These are phyloP conservation scores for Poecilia velifera DNA, from an alignment of 2,797 vertebrate genomes.

Conservation along the genomic window DNA sequence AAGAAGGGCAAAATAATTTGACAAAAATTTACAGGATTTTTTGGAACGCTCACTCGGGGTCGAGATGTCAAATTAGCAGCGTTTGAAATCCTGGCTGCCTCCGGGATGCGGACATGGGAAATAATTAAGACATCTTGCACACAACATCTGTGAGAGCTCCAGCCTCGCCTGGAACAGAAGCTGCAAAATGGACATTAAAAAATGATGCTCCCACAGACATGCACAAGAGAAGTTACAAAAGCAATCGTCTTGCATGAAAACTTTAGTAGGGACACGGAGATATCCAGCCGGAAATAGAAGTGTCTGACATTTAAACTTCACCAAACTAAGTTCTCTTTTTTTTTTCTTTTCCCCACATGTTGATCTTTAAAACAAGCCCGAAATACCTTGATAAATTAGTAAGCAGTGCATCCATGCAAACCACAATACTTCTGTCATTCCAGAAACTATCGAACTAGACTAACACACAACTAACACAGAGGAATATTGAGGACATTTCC, in stretches of 20 bases:
- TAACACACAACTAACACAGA: not conserved
- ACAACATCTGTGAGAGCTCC: slow-evolving; percentile 39
- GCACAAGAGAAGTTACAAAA: slow-evolving; percentile 15
- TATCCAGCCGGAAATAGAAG: not conserved
- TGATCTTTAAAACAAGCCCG: not conserved
- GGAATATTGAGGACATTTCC: not conserved
- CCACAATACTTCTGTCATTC: not conserved
- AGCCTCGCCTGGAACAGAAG: slow-evolving; percentile 15
- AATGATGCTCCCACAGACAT: slow-evolving; percentile 35
- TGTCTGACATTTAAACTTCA: not conserved
- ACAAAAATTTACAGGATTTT: slow-evolving; percentile 7
- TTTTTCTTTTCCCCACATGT: not conserved
- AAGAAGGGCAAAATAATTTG: slow-evolving; percentile 24
- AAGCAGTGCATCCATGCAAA: not conserved
- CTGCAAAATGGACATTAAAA: slow-evolving; percentile 33
- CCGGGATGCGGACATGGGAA: slow-evolving; percentile 36
- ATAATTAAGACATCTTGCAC: slow-evolving; percentile 41
- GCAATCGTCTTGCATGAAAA: slow-evolving; percentile 45
- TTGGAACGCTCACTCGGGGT: slow-evolving; percentile 6
- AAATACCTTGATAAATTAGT: not conserved
- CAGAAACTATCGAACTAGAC: not conserved
- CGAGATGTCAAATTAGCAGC: slow-evolving; percentile 14
- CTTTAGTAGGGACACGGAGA: slow-evolving; percentile 47
- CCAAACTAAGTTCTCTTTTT: not conserved
- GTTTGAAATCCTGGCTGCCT: slow-evolving; percentile 34